These are phyloP conservation scores for Coenonympha glycerion DNA, from an alignment of 2,888 invertebrate genomes.

Conservation along the genomic window DNA sequence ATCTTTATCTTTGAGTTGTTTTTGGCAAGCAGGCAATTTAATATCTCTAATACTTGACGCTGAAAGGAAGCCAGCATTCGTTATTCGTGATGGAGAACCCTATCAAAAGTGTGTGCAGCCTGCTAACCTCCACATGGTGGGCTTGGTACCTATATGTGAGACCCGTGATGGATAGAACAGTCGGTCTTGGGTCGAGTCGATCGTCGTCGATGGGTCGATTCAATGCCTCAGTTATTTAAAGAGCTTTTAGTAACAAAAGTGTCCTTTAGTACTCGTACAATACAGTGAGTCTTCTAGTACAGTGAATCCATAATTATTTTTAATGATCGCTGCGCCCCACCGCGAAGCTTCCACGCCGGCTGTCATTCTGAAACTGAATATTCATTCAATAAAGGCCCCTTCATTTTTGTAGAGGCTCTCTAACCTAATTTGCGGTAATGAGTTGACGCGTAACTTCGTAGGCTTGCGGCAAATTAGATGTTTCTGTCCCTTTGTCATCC, in stretches of 20 bases:
- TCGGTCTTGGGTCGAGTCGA: too few relatives aligned
- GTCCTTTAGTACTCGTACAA: not conserved
- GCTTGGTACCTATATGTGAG: too few relatives aligned
- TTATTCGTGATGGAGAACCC: too few relatives aligned
- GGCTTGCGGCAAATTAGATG: slow-evolving; percentile 45
- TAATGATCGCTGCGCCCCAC: slow-evolving; percentile 48
- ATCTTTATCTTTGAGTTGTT: too few relatives aligned
- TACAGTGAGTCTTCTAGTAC: not conserved
- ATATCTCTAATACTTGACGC: too few relatives aligned
- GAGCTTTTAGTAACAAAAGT: not conserved
- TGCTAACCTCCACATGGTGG: too few relatives aligned
- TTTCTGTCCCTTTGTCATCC: slow-evolving; percentile 37
- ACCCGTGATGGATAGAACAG: too few relatives aligned
- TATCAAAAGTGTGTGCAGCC: too few relatives aligned
- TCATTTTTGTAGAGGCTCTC: slow-evolving; percentile 53
- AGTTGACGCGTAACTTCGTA: slow-evolving; percentile 39
- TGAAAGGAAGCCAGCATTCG: too few relatives aligned
- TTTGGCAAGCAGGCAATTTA: too few relatives aligned
- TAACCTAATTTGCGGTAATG: slow-evolving; percentile 63
- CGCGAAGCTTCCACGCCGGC: slow-evolving; percentile 30
- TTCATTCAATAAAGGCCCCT: slow-evolving; percentile 41
- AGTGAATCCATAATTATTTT: slow-evolving; percentile 52
- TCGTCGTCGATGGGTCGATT: too few relatives aligned
- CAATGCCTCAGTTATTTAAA: too few relatives aligned
- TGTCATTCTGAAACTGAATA: slow-evolving; percentile 60